Conservation (phyloP, 2,888 invertebrate species). For the Synergus itoensis region DNA sequence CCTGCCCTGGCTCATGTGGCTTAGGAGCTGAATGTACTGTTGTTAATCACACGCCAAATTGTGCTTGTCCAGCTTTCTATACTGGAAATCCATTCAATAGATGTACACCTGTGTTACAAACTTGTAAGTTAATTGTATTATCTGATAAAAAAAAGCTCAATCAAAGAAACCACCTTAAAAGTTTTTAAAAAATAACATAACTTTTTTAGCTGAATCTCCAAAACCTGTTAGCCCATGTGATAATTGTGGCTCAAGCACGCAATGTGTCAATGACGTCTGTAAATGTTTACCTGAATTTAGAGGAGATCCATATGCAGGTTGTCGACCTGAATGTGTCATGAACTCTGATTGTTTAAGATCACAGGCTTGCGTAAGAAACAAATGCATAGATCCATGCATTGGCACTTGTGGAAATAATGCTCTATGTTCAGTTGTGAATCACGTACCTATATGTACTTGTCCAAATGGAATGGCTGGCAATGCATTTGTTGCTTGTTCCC, state of each 20-base stretch:
- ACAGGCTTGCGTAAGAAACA: constrained; percentile 86
- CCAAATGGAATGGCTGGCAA: constrained; percentile 84
- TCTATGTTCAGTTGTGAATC: constrained; percentile 80
- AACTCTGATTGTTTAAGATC: constrained; percentile 85
- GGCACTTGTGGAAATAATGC: constrained; percentile 84
- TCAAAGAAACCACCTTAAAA: background rate
- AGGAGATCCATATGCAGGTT: constrained; percentile 80
- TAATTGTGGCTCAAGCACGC: constrained; percentile 77
- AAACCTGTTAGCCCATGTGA: constrained; percentile 73
- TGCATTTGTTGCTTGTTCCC: constrained; percentile 84
- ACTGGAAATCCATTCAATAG: constrained; percentile 88
- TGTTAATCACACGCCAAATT: constrained; percentile 87
- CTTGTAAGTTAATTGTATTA: constrained; percentile 83
- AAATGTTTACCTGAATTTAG: constrained; percentile 73
- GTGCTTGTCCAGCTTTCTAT: constrained; percentile 85
- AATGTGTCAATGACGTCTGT: constrained; percentile 74
- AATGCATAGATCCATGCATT: constrained; percentile 87
- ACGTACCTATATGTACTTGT: constrained; percentile 85
- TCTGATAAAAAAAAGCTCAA: background rate
- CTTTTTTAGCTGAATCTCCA: constrained; percentile 73
- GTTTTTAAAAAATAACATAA: constrained; percentile 79
- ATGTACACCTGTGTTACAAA: constrained; percentile 26
- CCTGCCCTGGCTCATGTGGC: constrained; percentile 90
- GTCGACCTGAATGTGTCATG: constrained; percentile 88
- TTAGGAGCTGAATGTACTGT: constrained; percentile 83